Conservation (phyloP, 2,888 invertebrate species). For the Gortyna flavago region DNA sequence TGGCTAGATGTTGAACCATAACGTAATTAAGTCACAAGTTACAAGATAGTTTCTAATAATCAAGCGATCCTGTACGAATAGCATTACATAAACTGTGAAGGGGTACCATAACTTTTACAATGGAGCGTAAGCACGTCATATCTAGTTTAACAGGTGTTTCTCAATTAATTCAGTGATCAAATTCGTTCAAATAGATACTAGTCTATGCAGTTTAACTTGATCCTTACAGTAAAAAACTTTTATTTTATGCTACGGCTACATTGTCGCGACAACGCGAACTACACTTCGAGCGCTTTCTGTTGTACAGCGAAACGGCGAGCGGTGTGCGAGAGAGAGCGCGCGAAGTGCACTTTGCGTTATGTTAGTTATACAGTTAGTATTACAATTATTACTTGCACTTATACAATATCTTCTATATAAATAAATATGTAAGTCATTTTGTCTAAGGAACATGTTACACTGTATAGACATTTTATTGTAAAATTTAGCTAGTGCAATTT, state of each 20-base stretch:
- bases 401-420: constrained; percentile 7
- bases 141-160: constrained; percentile 48
- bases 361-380: too few species aligned
- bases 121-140: constrained; percentile 35
- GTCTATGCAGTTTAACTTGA: constrained; percentile 53
- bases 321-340: too few species aligned
- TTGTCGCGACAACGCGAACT: not conserved
- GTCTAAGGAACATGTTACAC: constrained; percentile 34
- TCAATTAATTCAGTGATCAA: constrained; percentile 67
- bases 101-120: constrained; percentile 16
- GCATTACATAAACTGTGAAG: not conserved
- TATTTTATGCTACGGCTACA: not conserved
- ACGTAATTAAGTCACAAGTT: not conserved
- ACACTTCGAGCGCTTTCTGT: not conserved
- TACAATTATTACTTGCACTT: constrained; percentile 11
- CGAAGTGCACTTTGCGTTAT: too few species aligned
- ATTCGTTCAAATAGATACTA: constrained; percentile 60
- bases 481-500: constrained; percentile 85
- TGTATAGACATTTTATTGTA: constrained; percentile 63
- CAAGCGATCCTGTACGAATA: not conserved
- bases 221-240: not conserved
- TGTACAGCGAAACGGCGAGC: too few species aligned
- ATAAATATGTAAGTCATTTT: not conserved
- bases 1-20: not conserved
- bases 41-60: not conserved